These are phyloP conservation scores for Parazoanthus atlanticus DNA, from an alignment of 92 coral and sea anemone genomes.

Conservation along the genomic window DNA sequence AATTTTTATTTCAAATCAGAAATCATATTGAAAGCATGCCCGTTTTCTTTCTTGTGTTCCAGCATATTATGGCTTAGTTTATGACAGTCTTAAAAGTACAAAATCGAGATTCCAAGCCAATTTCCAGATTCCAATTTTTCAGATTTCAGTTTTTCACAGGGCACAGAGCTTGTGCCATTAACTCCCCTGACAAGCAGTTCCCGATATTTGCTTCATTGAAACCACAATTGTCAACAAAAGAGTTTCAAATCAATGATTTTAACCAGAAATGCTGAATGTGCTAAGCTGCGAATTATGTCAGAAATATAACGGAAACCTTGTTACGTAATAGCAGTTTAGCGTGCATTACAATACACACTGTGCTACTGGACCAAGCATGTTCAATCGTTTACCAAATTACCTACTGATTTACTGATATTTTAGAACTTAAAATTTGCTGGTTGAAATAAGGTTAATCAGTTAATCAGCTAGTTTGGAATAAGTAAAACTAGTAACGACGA, in stretches of 20 bases:
- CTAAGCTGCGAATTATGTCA: constrained; percentile 23
- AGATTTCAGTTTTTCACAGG: not conserved
- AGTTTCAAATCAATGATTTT: not conserved
- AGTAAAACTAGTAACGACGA: not conserved
- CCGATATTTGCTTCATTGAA: constrained; percentile 30
- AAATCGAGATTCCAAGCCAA: not conserved
- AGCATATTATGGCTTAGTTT: not conserved
- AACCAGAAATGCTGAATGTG: constrained; percentile 18
- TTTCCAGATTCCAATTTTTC: not conserved
- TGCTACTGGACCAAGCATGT: not conserved
- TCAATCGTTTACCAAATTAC: constrained; percentile 2
- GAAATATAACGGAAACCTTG: not conserved
- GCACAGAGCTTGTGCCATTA: not conserved
- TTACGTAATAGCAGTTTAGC: not conserved
- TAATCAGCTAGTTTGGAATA: not conserved
- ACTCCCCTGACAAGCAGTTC: constrained; percentile 5
- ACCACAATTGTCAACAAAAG: constrained; percentile 32
- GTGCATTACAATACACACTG: not conserved
- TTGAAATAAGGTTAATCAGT: not conserved
- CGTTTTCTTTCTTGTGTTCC: not conserved
- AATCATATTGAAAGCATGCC: not conserved
- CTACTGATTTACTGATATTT: not conserved
- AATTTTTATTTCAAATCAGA: not conserved
- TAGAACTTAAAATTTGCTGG: not conserved
- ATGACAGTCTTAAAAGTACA: not conserved